These are phyloP conservation scores for Blastobasis adustella DNA, from an alignment of 2,888 invertebrate genomes.

Conservation along the genomic window DNA sequence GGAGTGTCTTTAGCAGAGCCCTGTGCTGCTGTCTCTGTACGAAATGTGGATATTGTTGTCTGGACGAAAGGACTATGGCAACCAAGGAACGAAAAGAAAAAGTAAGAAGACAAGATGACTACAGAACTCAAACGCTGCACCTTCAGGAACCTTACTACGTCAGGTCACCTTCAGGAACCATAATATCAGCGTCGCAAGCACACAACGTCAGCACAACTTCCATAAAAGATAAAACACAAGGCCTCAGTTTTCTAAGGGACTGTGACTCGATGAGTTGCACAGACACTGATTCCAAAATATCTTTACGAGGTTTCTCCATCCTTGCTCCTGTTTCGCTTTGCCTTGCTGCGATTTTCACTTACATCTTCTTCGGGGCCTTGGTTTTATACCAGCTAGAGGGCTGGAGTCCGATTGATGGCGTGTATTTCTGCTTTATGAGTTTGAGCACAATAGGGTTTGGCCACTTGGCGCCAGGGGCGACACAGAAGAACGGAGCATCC, in stretches of 20 bases:
- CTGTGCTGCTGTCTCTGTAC: constrained; percentile 90
- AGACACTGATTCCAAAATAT: constrained; percentile 80
- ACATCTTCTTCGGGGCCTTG: constrained; percentile 92
- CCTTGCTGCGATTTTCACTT: constrained; percentile 90
- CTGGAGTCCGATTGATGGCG: constrained; percentile 93
- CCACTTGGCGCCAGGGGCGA: constrained; percentile 85
- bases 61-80: constrained; percentile 88
- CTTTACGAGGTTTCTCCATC: constrained; percentile 83
- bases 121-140: constrained; percentile 74
- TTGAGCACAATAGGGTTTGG: constrained; percentile 94
- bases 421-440: constrained; percentile 97
- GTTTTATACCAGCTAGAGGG: constrained; percentile 93
- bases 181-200: constrained; percentile 69
- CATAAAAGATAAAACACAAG: constrained; percentile 59
- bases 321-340: constrained; percentile 93
- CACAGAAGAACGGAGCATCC: constrained; percentile 63
- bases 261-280: constrained; percentile 76
- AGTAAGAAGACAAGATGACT: constrained; percentile 81
- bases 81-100: constrained; percentile 87
- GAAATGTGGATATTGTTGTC: constrained; percentile 91
- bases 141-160: constrained; percentile 84
- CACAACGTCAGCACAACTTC: constrained; percentile 58
- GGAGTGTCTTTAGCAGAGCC: constrained; percentile 87
- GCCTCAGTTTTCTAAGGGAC: constrained; percentile 60
- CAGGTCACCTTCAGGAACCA: constrained; percentile 67